phyloP scores from a whole-genome alignment of 2,888 invertebrate species.

The Ormyrus labotus region DNA sequence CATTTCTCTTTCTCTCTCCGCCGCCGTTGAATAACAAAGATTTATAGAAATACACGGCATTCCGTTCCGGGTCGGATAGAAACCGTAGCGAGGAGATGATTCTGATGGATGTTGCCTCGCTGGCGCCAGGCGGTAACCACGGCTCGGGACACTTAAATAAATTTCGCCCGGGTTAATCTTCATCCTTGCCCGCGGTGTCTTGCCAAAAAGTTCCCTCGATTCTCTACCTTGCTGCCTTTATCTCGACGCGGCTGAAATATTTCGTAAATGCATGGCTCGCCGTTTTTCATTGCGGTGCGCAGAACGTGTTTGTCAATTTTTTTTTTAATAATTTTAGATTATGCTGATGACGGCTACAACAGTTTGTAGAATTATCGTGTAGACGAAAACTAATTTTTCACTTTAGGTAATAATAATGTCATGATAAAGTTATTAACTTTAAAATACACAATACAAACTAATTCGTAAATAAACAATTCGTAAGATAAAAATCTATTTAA shows the following conservation, averaged over 20 bases:
- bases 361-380: no score
- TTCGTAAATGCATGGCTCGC: neutral
- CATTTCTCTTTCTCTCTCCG: conserved; percentile 17
- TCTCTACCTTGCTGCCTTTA: neutral
- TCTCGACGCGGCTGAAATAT: conserved; percentile 26
- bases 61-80: conserved; percentile 15
- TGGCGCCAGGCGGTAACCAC: conserved; percentile 6
- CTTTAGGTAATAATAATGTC: no score
- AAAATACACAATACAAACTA: no score
- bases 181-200: neutral
- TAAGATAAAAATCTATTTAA: no score
- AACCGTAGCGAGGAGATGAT: neutral
- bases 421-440: no score
- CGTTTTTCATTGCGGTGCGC: no score
- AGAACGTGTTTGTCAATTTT: no score
- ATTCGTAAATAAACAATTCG: no score
- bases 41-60: conserved; percentile 32
- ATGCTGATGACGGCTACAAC: no score
- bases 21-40: conserved; percentile 16
- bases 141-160: conserved; percentile 26
- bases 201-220: conserved; percentile 10
- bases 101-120: conserved; percentile 10
- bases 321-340: no score
- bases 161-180: conserved; percentile 33
- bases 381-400: no score